These are phyloP conservation scores for Tipula helvola DNA, from an alignment of 2,888 invertebrate species.

Conservation along the genomic window DNA sequence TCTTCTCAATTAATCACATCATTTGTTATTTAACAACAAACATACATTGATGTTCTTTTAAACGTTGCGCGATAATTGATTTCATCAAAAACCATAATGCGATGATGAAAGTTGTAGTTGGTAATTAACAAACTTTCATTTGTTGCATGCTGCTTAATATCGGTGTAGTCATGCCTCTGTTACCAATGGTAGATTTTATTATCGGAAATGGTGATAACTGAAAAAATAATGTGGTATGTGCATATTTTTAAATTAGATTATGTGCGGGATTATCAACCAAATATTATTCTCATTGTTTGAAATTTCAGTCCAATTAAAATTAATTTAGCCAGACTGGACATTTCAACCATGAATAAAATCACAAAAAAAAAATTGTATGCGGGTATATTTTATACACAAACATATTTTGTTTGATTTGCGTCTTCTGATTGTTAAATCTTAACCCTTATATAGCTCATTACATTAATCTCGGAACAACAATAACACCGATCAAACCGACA, in stretches of 20 bases:
- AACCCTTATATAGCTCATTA: neutral
- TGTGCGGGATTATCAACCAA: neutral
- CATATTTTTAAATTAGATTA: neutral
- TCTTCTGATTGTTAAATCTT: neutral
- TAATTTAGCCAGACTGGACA: neutral
- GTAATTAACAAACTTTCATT: neutral
- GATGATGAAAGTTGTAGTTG: neutral
- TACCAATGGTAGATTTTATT: neutral
- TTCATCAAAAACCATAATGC: neutral
- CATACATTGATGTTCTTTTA: neutral
- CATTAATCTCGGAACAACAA: neutral
- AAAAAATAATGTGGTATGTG: neutral
- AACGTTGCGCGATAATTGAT: neutral
- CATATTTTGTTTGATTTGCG: neutral
- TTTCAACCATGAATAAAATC: neutral
- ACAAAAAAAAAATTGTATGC: neutral
- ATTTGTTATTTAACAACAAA: neutral
- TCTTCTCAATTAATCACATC: neutral
- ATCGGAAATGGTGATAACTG: neutral
- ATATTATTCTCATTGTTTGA: neutral
- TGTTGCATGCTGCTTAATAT: neutral
- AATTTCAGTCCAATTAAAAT: neutral
- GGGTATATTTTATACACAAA: neutral
- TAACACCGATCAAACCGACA: neutral
- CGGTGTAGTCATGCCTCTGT: too few species aligned